Percentiles rank a stretch among this genome's conserved stretches.
Conservation (phyloP, 2,797 vertebrate species). For the Danio aesculapii region DNA sequence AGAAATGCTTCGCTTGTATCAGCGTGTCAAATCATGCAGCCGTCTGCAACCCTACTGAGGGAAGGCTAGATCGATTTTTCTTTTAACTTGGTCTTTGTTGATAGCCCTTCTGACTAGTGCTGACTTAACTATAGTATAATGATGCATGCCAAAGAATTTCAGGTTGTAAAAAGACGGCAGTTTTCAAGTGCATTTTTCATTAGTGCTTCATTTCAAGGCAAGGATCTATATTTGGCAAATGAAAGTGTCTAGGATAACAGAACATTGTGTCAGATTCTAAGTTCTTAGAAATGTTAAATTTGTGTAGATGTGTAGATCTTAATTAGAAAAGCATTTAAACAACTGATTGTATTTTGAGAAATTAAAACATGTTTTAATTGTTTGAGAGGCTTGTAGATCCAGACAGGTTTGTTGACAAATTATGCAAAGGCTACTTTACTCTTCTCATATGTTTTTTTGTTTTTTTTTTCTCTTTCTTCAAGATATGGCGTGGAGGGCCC, state of each 20-base stretch:
- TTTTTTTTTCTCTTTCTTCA: conserved; percentile 30
- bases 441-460: not conserved
- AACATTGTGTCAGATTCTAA: not conserved
- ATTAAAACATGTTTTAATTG: not conserved
- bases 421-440: not conserved
- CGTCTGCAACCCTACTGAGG: conserved; percentile 11
- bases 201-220: not conserved
- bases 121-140: conserved; percentile 14
- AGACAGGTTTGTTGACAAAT: not conserved
- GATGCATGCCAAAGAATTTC: not conserved
- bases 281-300: not conserved
- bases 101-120: not conserved
- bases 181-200: not conserved
- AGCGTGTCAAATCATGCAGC: conserved; percentile 20
- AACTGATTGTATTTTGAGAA: too few species aligned
- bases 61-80: conserved; percentile 35
- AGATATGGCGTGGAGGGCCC: conserved; percentile 74
- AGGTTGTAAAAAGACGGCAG: not conserved
- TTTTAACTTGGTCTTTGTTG: conserved; percentile 27
- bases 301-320: not conserved
- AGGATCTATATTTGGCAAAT: not conserved
- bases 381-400: not conserved
- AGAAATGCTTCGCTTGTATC: conserved; percentile 47
- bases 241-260: too few species aligned
- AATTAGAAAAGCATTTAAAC: too few species aligned